These are phyloP conservation scores for Bombycilla garrulus DNA, from an alignment of 2,113 vertebrate genomes.

Conservation along the genomic window DNA sequence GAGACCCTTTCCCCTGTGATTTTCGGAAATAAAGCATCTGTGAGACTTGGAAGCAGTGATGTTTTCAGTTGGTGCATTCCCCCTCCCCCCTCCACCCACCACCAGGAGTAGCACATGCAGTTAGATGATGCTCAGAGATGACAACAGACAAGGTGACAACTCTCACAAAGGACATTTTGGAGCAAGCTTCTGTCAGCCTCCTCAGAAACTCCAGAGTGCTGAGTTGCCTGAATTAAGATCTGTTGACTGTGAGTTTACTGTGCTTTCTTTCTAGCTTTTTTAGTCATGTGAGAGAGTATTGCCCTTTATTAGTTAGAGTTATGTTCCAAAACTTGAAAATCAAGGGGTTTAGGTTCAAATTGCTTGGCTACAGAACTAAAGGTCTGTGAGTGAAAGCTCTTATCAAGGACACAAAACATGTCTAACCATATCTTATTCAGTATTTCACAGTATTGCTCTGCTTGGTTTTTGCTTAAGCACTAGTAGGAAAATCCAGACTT, in stretches of 20 bases:
- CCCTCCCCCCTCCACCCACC: too few relatives aligned
- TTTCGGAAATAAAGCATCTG: not conserved
- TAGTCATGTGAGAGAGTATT: not conserved
- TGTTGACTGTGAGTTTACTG: not conserved
- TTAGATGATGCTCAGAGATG: not conserved
- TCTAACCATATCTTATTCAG: not conserved
- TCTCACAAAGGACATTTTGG: not conserved
- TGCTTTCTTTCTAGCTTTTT: not conserved
- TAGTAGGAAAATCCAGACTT: not conserved
- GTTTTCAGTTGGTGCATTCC: accelerated
- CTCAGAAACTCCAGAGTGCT: not conserved
- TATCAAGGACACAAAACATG: not conserved
- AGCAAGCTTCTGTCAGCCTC: not conserved
- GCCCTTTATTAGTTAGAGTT: not conserved
- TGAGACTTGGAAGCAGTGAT: not conserved
- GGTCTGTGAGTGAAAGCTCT: not conserved
- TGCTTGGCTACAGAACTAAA: not conserved
- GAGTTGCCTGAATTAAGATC: not conserved
- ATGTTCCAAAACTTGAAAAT: not conserved
- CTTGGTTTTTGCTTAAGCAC: not conserved
- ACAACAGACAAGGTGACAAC: not conserved
- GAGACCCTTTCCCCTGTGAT: not conserved
- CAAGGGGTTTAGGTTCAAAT: not conserved
- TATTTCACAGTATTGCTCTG: accelerated
- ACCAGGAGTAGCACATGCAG: too few relatives aligned